A percentile compares a stretch with the other conserved stretches of the same genome.
These are phyloP conservation scores for Cephalopterus ornatus DNA, from an alignment of 2,113 vertebrate genomes.

Conservation along the genomic window DNA sequence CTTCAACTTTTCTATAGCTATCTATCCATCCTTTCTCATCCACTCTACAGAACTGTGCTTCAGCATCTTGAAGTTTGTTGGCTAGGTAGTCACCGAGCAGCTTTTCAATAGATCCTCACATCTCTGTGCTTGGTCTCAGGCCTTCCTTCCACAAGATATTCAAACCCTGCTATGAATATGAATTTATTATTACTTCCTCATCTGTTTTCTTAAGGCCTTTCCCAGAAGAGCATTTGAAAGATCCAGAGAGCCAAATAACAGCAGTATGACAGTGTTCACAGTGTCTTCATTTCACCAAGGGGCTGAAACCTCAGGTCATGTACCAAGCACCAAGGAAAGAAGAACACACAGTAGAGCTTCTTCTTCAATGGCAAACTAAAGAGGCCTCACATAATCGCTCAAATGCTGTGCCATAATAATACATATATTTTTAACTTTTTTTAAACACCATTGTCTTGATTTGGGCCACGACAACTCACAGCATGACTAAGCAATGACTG, in stretches of 20 bases:
- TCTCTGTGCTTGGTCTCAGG: background rate
- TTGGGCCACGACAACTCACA: rapidly evolving
- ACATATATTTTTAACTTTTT: rapidly evolving
- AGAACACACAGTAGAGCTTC: background rate
- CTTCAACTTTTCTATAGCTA: background rate
- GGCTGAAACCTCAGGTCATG: background rate
- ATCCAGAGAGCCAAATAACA: background rate
- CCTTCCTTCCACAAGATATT: background rate
- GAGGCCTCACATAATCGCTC: background rate
- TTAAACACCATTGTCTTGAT: background rate
- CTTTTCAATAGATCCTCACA: background rate
- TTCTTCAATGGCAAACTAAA: background rate
- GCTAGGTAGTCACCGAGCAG: background rate
- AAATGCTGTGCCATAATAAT: background rate
- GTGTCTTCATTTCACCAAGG: background rate
- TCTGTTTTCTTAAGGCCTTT: background rate
- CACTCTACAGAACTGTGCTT: background rate
- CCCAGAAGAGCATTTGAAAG: background rate
- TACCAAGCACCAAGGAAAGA: background rate
- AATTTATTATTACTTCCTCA: conserved; percentile 36
- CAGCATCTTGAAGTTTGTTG: background rate
- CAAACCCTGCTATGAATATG: background rate
- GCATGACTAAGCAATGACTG: background rate
- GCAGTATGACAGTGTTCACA: background rate
- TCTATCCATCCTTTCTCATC: background rate